These are phyloP conservation scores for Drosophila sproati DNA, from an alignment of 1,140 invertebrate species.

Conservation along the genomic window DNA sequence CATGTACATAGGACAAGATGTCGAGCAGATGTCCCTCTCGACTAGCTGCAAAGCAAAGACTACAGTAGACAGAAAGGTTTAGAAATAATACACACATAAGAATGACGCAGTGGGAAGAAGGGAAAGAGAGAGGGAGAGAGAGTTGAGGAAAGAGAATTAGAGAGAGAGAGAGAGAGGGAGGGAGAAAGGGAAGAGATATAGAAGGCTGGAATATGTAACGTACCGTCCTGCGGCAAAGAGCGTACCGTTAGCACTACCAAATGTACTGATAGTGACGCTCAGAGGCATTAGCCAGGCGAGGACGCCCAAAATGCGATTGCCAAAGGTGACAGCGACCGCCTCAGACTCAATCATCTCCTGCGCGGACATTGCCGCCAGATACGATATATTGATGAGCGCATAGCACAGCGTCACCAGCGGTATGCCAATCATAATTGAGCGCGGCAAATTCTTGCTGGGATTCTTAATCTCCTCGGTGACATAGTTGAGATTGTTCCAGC, in stretches of 20 bases:
- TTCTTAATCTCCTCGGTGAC: constrained; percentile 99
- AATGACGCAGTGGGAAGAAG: background rate
- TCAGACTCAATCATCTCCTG: constrained; percentile 97
- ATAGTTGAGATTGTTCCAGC: constrained; percentile 99
- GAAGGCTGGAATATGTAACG: constrained; percentile 10
- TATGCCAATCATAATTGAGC: constrained; percentile 98
- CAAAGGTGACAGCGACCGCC: constrained; percentile 97
- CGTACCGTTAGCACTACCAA: constrained; percentile 98
- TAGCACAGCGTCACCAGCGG: constrained; percentile 98
- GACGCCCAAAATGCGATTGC: constrained; percentile 92
- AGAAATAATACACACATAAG: background rate
- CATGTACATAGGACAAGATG: constrained; percentile 97
- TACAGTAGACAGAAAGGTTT: constrained; percentile 72
- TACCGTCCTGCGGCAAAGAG: constrained; percentile 95
- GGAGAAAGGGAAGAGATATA: background rate
- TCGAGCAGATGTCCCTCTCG: constrained; percentile 96
- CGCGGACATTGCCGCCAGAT: constrained; percentile 97
- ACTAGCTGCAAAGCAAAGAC: constrained; percentile 97
- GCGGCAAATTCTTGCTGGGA: constrained; percentile 97
- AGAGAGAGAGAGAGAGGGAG: background rate
- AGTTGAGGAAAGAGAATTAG: too few species aligned
- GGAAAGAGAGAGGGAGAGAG: too few species aligned
- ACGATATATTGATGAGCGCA: constrained; percentile 97
- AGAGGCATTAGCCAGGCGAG: constrained; percentile 97
- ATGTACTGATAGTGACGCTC: constrained; percentile 97